These are phyloP conservation scores for Corythoichthys haematopterus DNA, from an alignment of 2,113 vertebrate species.

Conservation along the genomic window DNA sequence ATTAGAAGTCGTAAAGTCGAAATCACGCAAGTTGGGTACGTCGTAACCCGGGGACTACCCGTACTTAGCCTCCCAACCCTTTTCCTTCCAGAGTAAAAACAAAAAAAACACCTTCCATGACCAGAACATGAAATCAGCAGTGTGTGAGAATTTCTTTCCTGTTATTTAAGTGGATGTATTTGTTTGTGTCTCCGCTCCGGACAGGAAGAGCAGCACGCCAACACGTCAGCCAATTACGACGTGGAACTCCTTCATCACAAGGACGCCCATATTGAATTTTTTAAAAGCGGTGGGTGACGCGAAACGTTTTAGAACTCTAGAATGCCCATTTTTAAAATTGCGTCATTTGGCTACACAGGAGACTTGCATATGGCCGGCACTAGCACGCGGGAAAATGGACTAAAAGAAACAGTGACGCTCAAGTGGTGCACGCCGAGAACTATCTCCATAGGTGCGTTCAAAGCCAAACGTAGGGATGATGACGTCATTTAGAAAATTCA, in stretches of 20 bases:
- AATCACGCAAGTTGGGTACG: no score
- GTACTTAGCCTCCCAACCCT: background rate
- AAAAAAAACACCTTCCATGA: background rate
- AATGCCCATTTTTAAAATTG: background rate
- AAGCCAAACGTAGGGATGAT: background rate
- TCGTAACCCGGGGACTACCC: no score
- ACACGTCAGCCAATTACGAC: conserved; percentile 97
- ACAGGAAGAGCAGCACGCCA: conserved; percentile 98
- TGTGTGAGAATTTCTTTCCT: conserved; percentile 27
- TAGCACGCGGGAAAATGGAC: conserved; percentile 83
- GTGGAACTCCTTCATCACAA: conserved; percentile 96
- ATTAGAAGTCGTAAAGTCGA: no score
- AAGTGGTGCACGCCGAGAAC: conserved; percentile 98
- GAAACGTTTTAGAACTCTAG: background rate
- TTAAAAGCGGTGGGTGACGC: conserved; percentile 83
- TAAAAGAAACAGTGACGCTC: conserved; percentile 92
- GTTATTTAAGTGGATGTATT: background rate
- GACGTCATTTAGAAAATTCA: background rate
- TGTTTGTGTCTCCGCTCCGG: conserved; percentile 43
- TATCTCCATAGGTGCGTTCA: conserved; percentile 86
- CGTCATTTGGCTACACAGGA: conserved; percentile 63
- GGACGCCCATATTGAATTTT: conserved; percentile 92
- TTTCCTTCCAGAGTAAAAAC: background rate
- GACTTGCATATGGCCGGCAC: conserved; percentile 80
- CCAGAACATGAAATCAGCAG: conserved; percentile 68